Base-by-base conservation (phyloP, 2,797 vertebrate genomes). In the Chloroceryle amazona region DNA sequence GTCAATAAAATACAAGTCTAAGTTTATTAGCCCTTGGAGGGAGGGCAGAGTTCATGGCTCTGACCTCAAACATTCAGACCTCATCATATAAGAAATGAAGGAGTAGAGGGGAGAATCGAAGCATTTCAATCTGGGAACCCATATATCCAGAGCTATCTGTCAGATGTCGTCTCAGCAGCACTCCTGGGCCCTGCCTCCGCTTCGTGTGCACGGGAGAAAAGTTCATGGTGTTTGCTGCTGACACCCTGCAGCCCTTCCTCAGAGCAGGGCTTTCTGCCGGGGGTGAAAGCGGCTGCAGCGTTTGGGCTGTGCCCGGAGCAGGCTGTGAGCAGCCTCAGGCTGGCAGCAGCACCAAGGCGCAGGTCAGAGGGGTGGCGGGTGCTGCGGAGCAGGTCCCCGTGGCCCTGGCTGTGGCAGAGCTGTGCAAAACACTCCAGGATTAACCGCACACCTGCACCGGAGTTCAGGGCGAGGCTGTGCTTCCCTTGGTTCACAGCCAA, bases 321-420 rank as follows among this genome's bases (percentile, higher is more conserved):
- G 67, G 33, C 19, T 54, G 35, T 44, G 28, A 55, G 22, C 31
- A 22, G 3, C 1, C 0, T 22, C n/a, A 47, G 29, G 20, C 35
- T 68, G 44, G 80, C 2, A 3, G 29, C 29, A 76, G 39, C 4
- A 14, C 0, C 11, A 71, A 60, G 11, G 6, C 37, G 28, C 23
- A 39, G 11, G 20, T 2, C 14, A 12, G 54, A 6, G 4, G 39
- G 8, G 4, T 19, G n/a, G 11, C 47, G 9, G 1, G 33, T 65
- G 2, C 5, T n/a, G 75, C 62, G 79, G 58, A 51, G 41, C 26
- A 65, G 10, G 21, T 75, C 23, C 17, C 11, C 1, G 0, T 2
- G 25, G 52, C 39, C 18, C 22, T 35, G 26, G 39, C 54, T 6
- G 20, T 17, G 19, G 19, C 62, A 82, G 10, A 70, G 26, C 39